phyloP scores from a whole-genome alignment of 2,888 invertebrate genomes.

The Perithous albicinctus region DNA sequence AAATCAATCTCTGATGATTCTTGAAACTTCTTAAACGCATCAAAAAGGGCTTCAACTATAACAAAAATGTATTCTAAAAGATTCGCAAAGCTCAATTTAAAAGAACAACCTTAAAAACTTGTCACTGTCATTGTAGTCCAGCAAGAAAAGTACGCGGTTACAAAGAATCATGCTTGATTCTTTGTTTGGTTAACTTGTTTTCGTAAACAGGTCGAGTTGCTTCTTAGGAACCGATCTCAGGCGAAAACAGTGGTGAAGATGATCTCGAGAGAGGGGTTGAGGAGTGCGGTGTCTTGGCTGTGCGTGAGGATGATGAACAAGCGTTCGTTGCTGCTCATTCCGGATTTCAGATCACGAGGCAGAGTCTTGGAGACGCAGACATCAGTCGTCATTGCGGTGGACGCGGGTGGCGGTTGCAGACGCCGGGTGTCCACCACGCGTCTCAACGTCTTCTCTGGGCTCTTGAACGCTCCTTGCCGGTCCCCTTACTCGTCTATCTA shows the following conservation, averaged over 20 bases:
- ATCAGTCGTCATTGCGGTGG: slow-evolving; percentile 21
- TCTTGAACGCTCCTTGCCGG: slow-evolving; percentile 39
- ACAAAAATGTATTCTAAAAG: neutral
- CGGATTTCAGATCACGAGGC: slow-evolving; percentile 68
- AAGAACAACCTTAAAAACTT: neutral
- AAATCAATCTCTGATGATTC: too few relatives aligned
- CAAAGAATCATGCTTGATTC: neutral
- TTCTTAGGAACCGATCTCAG: slow-evolving; percentile 24
- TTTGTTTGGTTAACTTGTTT: slow-evolving; percentile 3
- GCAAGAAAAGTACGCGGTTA: neutral
- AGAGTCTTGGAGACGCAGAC: slow-evolving; percentile 43
- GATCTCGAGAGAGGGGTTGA: neutral
- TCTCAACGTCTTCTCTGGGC: slow-evolving; percentile 46
- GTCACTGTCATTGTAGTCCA: neutral
- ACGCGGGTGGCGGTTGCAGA: slow-evolving; percentile 48
- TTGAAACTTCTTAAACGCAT: too few relatives aligned
- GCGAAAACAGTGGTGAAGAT: neutral
- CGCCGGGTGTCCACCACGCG: slow-evolving; percentile 48
- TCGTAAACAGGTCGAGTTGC: slow-evolving; percentile 40
- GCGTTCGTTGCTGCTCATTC: slow-evolving; percentile 60
- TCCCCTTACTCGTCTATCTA: slow-evolving; percentile 33
- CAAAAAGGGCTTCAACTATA: neutral
- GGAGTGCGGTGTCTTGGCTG: slow-evolving; percentile 4
- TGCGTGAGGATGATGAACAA: slow-evolving; percentile 63
- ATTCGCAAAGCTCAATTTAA: too few relatives aligned